These are phyloP conservation scores for Archaeoteleia sp. DNA, from an alignment of 2,888 invertebrate species.

Conservation along the genomic window DNA sequence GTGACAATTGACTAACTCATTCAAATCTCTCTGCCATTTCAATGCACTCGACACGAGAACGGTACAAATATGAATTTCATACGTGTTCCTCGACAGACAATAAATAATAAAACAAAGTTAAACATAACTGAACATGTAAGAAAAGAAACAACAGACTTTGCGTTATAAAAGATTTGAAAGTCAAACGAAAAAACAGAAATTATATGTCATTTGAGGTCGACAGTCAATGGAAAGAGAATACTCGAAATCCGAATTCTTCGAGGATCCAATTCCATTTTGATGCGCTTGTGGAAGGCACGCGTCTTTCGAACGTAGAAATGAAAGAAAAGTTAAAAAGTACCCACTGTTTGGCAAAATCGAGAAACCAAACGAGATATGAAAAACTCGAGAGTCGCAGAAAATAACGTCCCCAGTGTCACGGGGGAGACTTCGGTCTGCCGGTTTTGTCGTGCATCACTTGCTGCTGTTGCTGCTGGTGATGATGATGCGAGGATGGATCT, in stretches of 20 bases:
- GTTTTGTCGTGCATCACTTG: conserved; percentile 73
- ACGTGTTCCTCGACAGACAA: too few relatives aligned
- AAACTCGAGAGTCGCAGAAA: conserved; percentile 36
- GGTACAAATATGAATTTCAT: too few relatives aligned
- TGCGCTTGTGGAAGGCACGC: conserved; percentile 46
- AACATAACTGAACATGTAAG: too few relatives aligned
- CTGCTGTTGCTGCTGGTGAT: conserved; percentile 67
- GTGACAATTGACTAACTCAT: too few relatives aligned
- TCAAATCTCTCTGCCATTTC: too few relatives aligned
- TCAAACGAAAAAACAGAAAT: background rate
- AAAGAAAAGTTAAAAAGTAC: conserved; percentile 40
- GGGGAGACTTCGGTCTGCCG: conserved; percentile 72
- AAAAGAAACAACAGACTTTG: too few relatives aligned
- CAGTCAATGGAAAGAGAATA: conserved; percentile 19
- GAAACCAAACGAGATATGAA: conserved; percentile 46
- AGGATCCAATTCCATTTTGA: conserved; percentile 34
- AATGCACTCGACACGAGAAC: too few relatives aligned
- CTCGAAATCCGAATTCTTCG: background rate
- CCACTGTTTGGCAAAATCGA: conserved; percentile 35
- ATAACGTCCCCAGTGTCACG: conserved; percentile 70
- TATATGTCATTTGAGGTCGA: background rate
- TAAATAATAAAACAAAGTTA: too few relatives aligned
- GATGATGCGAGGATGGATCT: conserved; percentile 69
- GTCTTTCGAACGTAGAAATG: conserved; percentile 36
- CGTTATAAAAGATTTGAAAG: too few relatives aligned